These are phyloP conservation scores for Spodoptera frugiperda DNA, from an alignment of 1,140 invertebrate species.

Conservation along the genomic window DNA sequence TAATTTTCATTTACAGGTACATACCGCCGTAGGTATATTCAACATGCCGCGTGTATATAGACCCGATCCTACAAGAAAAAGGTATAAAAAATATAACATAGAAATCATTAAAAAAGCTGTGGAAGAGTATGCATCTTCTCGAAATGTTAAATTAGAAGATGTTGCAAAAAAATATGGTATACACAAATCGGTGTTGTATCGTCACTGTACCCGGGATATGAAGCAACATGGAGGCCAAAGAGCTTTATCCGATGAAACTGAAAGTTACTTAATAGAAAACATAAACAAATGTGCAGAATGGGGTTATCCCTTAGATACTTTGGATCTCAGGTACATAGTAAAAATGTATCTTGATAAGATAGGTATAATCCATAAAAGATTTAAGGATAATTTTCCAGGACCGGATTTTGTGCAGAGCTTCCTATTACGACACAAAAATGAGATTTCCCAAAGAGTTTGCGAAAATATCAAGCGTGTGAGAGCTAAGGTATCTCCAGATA, in stretches of 20 bases:
- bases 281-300: constrained; percentile 6
- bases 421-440: constrained; percentile 57
- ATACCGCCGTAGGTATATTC: no score
- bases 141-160: no score
- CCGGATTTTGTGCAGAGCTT: constrained; percentile 57
- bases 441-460: neutral
- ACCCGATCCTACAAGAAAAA: neutral
- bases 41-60: constrained; percentile 4
- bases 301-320: constrained; percentile 1
- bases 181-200: no score
- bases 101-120: no score
- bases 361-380: constrained; percentile 48
- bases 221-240: constrained; percentile 5
- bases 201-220: no score
- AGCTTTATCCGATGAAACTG: constrained; percentile 11
- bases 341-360: constrained; percentile 57
- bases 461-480: constrained; percentile 9
- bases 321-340: constrained; percentile 5
- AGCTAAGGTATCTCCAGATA: constrained; percentile 20
- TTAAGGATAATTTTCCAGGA: constrained; percentile 64
- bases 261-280: no score
- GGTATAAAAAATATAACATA: no score
- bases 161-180: no score
- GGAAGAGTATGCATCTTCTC: no score
- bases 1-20: neutral